Evolutionary conservation across 1,140 invertebrate genomes (phyloP).

Genomic region (Fopius arisanus): DNA sequence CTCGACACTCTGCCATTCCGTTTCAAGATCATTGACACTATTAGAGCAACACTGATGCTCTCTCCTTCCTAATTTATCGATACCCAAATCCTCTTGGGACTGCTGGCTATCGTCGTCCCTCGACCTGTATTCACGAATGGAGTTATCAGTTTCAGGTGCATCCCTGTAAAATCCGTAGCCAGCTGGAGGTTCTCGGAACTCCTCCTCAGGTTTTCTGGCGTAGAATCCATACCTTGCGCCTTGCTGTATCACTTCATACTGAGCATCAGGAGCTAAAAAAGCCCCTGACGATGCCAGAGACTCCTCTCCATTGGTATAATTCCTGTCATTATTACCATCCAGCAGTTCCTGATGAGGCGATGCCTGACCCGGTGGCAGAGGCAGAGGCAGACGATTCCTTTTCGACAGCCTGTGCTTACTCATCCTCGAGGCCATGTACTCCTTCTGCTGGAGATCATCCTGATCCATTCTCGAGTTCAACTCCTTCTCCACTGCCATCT

Average conservation of each 20-base stretch:
- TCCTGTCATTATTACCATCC: conserved; percentile 24
- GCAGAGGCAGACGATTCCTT: conserved; percentile 68
- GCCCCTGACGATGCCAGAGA: conserved; percentile 48
- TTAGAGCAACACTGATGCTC: conserved; percentile 51
- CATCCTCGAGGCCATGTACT: conserved; percentile 66
- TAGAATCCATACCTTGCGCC: conserved; percentile 50
- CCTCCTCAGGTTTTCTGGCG: conserved; percentile 49
- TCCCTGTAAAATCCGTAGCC: conserved; percentile 42
- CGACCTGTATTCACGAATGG: conserved; percentile 9
- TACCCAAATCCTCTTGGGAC: conserved; percentile 26
- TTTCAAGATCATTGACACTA: conserved; percentile 41
- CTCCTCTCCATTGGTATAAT: conserved; percentile 55
- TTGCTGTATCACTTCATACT: conserved; percentile 70
- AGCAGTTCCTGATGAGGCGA: conserved; percentile 7
- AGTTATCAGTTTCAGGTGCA: conserved; percentile 21
- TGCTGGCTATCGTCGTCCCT: conserved; percentile 45
- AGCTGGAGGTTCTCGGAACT: conserved; percentile 43
- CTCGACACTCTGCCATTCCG: conserved; percentile 54
- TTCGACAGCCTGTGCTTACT: conserved; percentile 68
- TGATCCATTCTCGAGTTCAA: neutral
- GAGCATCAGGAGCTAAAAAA: conserved; percentile 69
- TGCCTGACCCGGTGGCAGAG: conserved; percentile 58
- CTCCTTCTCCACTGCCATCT: conserved; percentile 59
- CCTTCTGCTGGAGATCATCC: conserved; percentile 43
- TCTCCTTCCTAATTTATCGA: conserved; percentile 45